Conservation (phyloP, 1,140 invertebrate species). For the Yoshiicerus persimilis region DNA sequence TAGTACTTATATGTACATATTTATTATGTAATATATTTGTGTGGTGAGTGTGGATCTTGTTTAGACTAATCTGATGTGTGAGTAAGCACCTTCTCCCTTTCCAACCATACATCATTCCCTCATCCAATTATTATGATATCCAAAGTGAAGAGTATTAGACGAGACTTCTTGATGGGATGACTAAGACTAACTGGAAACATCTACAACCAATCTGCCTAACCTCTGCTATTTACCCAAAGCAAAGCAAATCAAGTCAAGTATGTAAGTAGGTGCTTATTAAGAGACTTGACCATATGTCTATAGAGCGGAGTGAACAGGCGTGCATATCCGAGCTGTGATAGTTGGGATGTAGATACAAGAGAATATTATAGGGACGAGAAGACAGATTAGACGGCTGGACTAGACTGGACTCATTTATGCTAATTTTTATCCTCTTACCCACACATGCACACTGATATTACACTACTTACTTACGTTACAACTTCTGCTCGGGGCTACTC, state of each 20-base stretch:
- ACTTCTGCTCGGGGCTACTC: neutral
- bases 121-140: conserved; percentile 20
- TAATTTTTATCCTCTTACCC: neutral
- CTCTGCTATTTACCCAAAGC: neutral
- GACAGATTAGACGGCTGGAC: neutral
- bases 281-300: neutral
- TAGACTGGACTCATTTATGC: neutral
- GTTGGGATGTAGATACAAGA: neutral
- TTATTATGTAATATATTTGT: neutral
- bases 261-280: neutral
- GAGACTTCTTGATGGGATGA: neutral
- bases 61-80: neutral
- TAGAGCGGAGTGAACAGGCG: neutral
- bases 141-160: neutral
- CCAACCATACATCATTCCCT: neutral
- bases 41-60: neutral
- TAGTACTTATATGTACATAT: neutral
- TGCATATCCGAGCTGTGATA: neutral
- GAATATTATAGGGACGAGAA: neutral
- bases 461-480: conserved; percentile 5
- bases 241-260: neutral
- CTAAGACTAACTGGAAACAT: no score
- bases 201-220: neutral
- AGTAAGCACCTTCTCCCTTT: neutral
- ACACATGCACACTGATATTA: neutral